Evolutionary conservation across 2,888 invertebrate species (phyloP).

Genomic region (Pomacea canaliculata): DNA sequence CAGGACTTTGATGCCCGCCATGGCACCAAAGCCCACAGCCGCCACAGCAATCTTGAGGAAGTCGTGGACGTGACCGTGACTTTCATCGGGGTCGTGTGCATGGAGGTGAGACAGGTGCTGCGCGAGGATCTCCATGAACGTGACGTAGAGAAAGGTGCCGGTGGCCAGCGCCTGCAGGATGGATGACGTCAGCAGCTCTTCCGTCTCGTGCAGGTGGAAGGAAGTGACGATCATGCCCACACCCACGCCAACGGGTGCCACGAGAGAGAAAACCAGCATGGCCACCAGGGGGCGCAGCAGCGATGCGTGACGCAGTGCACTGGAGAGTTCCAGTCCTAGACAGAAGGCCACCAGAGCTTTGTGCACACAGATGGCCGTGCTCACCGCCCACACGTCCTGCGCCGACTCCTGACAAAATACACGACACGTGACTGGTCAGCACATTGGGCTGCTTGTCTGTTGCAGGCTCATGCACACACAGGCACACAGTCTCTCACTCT

Average conservation of each 20-base stretch:
- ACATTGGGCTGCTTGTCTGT: too few species aligned
- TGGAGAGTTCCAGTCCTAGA: conserved; percentile 64
- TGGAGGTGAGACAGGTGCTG: conserved; percentile 15
- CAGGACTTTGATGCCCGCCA: conserved; percentile 5
- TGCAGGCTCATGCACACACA: too few species aligned
- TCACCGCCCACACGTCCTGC: conserved; percentile 57
- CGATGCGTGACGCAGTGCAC: conserved; percentile 19
- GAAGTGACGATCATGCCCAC: conserved; percentile 34
- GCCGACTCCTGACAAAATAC: background rate
- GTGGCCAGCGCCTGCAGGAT: conserved; percentile 84
- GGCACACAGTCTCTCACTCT: background rate
- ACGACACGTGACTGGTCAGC: background rate
- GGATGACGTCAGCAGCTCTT: conserved; percentile 43
- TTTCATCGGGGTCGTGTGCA: background rate
- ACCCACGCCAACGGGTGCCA: conserved; percentile 31
- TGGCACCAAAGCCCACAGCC: conserved; percentile 1
- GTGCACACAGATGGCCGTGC: conserved; percentile 73
- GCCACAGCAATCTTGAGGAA: background rate
- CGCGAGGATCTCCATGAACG: conserved; percentile 89
- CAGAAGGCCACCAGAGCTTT: conserved; percentile 75
- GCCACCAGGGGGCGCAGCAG: conserved; percentile 15
- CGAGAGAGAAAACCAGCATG: conserved; percentile 28
- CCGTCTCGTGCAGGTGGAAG: conserved; percentile 10
- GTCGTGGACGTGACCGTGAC: background rate
- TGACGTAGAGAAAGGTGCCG: conserved; percentile 92